phyloP scores from a whole-genome alignment of 2,888 invertebrate species.

The Ganaspis brasiliensis region DNA sequence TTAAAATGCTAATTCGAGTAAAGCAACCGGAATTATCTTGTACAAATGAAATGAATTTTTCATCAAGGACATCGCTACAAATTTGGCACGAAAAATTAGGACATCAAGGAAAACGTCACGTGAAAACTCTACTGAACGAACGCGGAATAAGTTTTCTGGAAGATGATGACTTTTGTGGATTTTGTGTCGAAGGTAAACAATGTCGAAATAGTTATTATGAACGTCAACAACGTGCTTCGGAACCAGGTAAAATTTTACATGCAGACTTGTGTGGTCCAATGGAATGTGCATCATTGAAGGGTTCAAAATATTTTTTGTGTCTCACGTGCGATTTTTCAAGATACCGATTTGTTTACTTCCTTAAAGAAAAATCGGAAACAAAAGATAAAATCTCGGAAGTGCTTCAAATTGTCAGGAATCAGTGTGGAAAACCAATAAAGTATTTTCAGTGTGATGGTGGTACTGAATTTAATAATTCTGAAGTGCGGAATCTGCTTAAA shows the following conservation, averaged over 20 bases:
- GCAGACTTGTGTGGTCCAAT: constrained; percentile 69
- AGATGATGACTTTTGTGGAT: constrained; percentile 62
- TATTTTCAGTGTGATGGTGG: constrained; percentile 49
- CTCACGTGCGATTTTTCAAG: constrained; percentile 63
- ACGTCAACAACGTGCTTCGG: constrained; percentile 54
- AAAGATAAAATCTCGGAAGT: constrained; percentile 61
- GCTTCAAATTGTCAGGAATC: constrained; percentile 60
- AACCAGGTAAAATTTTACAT: constrained; percentile 66
- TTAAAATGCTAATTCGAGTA: constrained; percentile 46
- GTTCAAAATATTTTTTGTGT: constrained; percentile 56
- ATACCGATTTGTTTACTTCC: constrained; percentile 62
- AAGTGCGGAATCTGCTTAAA: constrained; percentile 34
- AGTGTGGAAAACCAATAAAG: constrained; percentile 15
- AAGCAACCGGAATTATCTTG: constrained; percentile 28
- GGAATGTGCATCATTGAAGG: constrained; percentile 53
- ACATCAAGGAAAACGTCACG: constrained; percentile 71
- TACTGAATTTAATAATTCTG: constrained; percentile 46
- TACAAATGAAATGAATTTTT: constrained; percentile 44
- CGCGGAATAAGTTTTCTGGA: constrained; percentile 63
- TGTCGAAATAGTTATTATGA: constrained; percentile 65
- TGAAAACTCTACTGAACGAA: constrained; percentile 63
- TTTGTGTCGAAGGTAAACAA: constrained; percentile 68
- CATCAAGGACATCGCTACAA: constrained; percentile 57
- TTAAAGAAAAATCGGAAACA: constrained; percentile 64
- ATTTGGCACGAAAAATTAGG: constrained; percentile 70